These are phyloP conservation scores for Platyscapa corneri DNA, from an alignment of 1,140 invertebrate genomes.

Conservation along the genomic window DNA sequence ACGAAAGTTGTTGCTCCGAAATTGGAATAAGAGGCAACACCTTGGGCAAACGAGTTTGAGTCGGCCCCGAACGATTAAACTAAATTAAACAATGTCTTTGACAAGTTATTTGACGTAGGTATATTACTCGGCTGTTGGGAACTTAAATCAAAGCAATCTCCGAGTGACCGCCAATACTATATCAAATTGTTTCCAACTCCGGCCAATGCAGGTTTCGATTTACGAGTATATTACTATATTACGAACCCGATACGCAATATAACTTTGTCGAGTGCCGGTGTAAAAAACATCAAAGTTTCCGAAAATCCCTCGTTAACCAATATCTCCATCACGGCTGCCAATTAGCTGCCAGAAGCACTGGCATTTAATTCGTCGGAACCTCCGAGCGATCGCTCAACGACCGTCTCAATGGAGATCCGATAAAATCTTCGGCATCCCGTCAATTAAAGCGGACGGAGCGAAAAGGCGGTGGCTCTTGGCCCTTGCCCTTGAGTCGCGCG, in stretches of 20 bases:
- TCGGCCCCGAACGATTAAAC: background rate
- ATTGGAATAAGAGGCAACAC: background rate
- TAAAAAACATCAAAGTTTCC: background rate
- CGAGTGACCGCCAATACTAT: conserved; percentile 28
- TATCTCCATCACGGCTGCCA: background rate
- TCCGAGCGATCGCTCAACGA: background rate
- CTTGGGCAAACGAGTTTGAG: background rate
- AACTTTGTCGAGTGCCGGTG: background rate
- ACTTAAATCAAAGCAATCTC: conserved; percentile 34
- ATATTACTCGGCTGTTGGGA: conserved; percentile 27
- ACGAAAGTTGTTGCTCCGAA: background rate
- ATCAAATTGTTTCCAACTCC: conserved; percentile 15
- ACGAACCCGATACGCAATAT: background rate
- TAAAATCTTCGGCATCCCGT: background rate
- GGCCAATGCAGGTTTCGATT: background rate
- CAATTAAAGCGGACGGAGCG: background rate
- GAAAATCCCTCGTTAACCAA: background rate
- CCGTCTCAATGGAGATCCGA: background rate
- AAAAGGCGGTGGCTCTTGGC: background rate
- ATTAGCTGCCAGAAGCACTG: background rate
- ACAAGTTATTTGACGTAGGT: conserved; percentile 38
- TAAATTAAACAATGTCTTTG: conserved; percentile 30
- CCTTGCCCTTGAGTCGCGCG: background rate
- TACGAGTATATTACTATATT: background rate
- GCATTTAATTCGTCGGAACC: background rate